These are phyloP conservation scores for Panthera leo DNA, from an alignment of 2,113 vertebrate genomes.

Conservation along the genomic window DNA sequence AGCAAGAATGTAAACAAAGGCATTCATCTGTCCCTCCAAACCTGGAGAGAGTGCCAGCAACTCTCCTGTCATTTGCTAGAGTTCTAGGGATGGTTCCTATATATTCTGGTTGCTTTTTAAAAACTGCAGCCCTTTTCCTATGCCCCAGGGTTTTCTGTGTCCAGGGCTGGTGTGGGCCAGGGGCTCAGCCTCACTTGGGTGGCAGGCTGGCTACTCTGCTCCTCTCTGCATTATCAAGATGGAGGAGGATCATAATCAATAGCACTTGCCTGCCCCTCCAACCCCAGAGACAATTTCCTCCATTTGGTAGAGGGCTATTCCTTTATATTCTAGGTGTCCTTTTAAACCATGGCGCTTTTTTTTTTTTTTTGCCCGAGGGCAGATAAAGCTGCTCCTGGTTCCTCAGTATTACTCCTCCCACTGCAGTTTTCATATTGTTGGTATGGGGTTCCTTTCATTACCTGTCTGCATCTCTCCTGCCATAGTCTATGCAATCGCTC, in stretches of 20 bases:
- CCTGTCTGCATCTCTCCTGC: not conserved
- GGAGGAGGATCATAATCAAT: not conserved
- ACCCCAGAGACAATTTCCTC: not conserved
- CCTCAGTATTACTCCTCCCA: not conserved
- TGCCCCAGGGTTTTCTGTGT: not conserved
- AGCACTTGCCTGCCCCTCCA: not conserved
- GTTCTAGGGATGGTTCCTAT: not conserved
- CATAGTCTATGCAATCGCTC: not conserved
- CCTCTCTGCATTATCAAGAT: no score
- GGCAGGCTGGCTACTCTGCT: not conserved
- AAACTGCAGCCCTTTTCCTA: not conserved
- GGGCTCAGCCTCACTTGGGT: not conserved
- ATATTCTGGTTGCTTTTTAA: not conserved
- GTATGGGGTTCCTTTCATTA: not conserved
- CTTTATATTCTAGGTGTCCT: not conserved
- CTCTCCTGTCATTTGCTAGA: not conserved
- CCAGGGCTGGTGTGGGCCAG: not conserved
- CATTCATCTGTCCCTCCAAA: not conserved
- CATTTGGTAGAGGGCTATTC: not conserved
- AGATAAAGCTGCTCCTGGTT: not conserved
- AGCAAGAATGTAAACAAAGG: not conserved
- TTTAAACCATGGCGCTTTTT: not conserved
- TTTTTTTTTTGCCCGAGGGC: not conserved
- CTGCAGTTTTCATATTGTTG: not conserved
- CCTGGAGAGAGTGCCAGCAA: not conserved